Conservation (phyloP, 2,113 vertebrate genomes). For the Cinclus cinclus region DNA sequence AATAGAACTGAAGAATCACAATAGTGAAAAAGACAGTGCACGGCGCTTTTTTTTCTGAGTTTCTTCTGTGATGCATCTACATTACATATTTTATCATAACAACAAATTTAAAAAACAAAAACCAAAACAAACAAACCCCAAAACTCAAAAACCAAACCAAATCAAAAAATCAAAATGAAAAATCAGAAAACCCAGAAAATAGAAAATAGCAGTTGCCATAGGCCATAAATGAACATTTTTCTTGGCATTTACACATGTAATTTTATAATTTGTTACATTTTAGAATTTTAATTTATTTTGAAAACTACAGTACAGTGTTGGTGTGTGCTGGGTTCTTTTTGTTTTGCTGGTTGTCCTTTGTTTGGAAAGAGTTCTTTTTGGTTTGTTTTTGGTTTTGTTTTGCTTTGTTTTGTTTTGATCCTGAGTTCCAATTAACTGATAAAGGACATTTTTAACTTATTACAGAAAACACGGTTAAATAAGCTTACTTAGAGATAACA, state of each 20-base stretch:
- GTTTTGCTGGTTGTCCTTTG: background rate
- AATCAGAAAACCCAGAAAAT: background rate
- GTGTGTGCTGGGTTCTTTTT: too few species aligned
- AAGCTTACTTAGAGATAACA: background rate
- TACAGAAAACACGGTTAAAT: background rate
- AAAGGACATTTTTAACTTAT: background rate
- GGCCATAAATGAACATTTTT: background rate
- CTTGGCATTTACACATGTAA: fast-evolving
- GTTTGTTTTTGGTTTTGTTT: background rate
- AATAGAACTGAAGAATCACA: background rate
- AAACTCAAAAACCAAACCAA: too few species aligned
- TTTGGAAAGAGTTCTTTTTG: background rate
- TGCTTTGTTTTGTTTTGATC: background rate
- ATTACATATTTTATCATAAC: background rate
- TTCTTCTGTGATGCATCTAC: background rate
- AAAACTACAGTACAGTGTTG: background rate
- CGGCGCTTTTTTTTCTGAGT: background rate
- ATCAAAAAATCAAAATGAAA: background rate
- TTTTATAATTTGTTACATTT: background rate
- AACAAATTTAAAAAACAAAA: background rate
- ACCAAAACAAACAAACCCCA: too few species aligned
- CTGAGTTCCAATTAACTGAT: background rate
- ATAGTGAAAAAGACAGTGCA: background rate
- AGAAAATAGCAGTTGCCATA: background rate
- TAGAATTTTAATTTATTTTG: background rate